A percentile compares a stretch with the other conserved stretches of the same genome.
phyloP scores from a whole-genome alignment of 2,797 vertebrate genomes.

The Chelidonichthys spinosus region DNA sequence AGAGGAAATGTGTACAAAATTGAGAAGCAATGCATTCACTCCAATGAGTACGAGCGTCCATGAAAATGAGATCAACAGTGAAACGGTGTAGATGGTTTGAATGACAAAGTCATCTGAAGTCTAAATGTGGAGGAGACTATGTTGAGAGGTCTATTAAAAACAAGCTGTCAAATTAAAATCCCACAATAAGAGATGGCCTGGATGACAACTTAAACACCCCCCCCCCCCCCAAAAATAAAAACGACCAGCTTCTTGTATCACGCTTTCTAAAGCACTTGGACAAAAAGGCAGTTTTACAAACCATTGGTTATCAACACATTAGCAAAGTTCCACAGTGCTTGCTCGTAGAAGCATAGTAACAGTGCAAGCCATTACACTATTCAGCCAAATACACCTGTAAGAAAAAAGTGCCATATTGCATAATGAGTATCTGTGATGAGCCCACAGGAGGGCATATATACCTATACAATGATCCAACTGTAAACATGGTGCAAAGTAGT shows the following conservation, averaged over 20 bases:
- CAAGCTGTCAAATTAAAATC: constrained; percentile 19
- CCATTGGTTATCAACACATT: constrained; percentile 72
- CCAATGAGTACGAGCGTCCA: constrained; percentile 31
- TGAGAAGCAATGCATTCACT: constrained; percentile 42
- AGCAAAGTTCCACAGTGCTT: constrained; percentile 82
- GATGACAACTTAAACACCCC: constrained; percentile 47
- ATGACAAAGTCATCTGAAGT: constrained; percentile 55
- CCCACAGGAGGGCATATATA: constrained; percentile 51
- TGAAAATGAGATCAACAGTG: constrained; percentile 50
- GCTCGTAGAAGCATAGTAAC: constrained; percentile 75
- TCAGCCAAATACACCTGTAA: constrained; percentile 79
- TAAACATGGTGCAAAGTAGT: constrained; percentile 86
- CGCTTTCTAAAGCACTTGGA: constrained; percentile 80
- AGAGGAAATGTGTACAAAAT: constrained; percentile 49
- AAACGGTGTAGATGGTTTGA: constrained; percentile 43
- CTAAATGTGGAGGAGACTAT: constrained; percentile 40
- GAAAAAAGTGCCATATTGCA: constrained; percentile 87
- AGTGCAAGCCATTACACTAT: constrained; percentile 80
- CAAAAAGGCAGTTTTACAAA: constrained; percentile 77
- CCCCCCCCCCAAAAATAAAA: not conserved
- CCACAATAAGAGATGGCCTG: constrained; percentile 50
- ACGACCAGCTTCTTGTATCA: constrained; percentile 56
- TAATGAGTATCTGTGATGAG: constrained; percentile 79
- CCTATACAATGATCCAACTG: constrained; percentile 79
- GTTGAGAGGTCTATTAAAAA: constrained; percentile 18